Base-by-base conservation (phyloP, 2,797 vertebrate species). In the Sebastiscus tertius region DNA sequence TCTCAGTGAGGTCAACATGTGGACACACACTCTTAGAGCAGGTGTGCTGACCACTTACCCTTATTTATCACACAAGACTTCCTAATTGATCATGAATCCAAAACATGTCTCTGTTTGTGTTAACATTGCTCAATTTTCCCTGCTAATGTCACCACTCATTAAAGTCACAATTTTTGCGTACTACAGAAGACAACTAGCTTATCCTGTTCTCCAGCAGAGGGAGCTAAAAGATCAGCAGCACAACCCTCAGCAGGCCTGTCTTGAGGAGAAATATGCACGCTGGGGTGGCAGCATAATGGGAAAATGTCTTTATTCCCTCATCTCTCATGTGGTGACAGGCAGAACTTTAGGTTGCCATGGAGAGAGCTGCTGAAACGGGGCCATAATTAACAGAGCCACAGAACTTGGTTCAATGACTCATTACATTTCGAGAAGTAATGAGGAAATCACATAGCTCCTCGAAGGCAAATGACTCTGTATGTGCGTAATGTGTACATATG, bases 261-360 rank as follows among this genome's bases (percentile, higher is more conserved):
- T 87, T 5, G 14, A 61, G 79, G 75, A 88, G 81, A 82, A 85
- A 88, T 77, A 77, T 76, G 62, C 84, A 66, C 55, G 24, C 64
- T 5, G 76, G 76, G 86, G 82, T 80, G 82, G 81, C 84, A 63
- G 82, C 73, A 65, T 87, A 89, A 91, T 88, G 88, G 85, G 83
- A 91, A 92, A 91, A 92, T 60, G 81, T 92, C 90, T 92, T 89
- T 84, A 92, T 93, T 90, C 90, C 86, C 84, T 87, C 88, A 86
- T 94, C 90, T 87, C 86, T 92, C 89, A 91, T 70, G 78, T 29
- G 79, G 85, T 87, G 90, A 91, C 92, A 90, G 87, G 88, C 87
- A 90, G 93, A 93, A 94, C 84, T 93, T 94, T 73, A 64, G 84
- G 94, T 95, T 94, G 90, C 92, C 93, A 94, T 95, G 93, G 93